These are phyloP conservation scores for Cyphomyrmex costatus DNA, from an alignment of 1,140 invertebrate genomes.

Conservation along the genomic window DNA sequence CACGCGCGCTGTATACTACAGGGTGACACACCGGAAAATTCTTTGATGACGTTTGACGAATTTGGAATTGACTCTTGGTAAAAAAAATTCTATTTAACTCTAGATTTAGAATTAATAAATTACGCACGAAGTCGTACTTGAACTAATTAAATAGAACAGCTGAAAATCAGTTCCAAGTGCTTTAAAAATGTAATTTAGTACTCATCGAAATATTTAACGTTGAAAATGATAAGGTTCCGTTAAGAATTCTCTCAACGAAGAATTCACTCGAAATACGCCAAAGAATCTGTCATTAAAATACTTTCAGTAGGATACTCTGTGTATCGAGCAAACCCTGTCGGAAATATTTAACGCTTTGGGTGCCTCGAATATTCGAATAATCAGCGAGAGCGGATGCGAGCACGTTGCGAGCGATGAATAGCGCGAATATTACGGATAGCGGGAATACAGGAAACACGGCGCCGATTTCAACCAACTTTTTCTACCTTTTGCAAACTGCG, in stretches of 20 bases:
- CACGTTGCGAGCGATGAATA: slow-evolving; percentile 43
- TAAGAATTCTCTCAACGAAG: slow-evolving; percentile 14
- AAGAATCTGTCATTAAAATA: slow-evolving; percentile 55
- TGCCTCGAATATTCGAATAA: slow-evolving; percentile 59
- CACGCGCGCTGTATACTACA: neutral
- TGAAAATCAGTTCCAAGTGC: neutral
- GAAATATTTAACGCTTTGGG: slow-evolving; percentile 58
- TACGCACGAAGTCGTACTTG: neutral
- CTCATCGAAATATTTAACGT: slow-evolving; percentile 5
- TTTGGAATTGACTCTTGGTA: slow-evolving; percentile 18
- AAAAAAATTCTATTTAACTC: neutral
- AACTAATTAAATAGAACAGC: neutral
- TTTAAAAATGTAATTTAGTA: slow-evolving; percentile 5
- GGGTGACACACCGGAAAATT: neutral
- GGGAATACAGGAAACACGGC: slow-evolving; percentile 6
- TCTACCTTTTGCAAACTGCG: neutral
- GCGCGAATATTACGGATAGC: slow-evolving; percentile 44
- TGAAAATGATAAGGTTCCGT: neutral
- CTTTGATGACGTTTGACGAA: slow-evolving; percentile 24
- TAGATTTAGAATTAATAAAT: neutral
- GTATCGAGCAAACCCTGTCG: slow-evolving; percentile 30
- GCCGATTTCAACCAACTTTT: slow-evolving; percentile 18
- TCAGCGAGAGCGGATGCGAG: slow-evolving; percentile 36
- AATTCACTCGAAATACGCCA: slow-evolving; percentile 27
- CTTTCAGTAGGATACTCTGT: slow-evolving; percentile 30